Evolutionary conservation across 2,797 vertebrate genomes (phyloP).

Genomic region (Enteromius mattozi): DNA sequence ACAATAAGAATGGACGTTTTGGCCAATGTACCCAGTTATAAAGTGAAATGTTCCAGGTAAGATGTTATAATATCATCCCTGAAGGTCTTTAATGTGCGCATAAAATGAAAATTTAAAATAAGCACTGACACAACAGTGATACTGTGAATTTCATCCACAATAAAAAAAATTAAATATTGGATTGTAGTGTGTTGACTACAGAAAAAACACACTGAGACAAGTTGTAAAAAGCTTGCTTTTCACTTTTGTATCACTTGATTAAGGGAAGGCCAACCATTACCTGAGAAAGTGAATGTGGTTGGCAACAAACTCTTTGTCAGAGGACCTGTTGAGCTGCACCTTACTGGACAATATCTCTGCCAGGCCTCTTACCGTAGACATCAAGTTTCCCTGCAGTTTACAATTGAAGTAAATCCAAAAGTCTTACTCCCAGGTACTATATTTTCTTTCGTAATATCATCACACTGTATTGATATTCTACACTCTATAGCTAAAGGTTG

Average conservation of each 20-base stretch:
- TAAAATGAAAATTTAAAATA: neutral
- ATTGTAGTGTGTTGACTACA: neutral
- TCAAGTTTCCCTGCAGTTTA: constrained; percentile 61
- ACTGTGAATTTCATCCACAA: neutral
- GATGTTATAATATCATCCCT: constrained; percentile 41
- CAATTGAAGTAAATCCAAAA: constrained; percentile 67
- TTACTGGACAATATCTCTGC: constrained; percentile 74
- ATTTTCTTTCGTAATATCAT: constrained; percentile 3
- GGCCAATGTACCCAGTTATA: constrained; percentile 73
- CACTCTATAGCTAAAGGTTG: neutral
- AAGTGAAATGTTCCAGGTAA: constrained; percentile 75
- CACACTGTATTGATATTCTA: neutral
- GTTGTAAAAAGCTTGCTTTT: constrained; percentile 3
- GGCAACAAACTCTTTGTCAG: constrained; percentile 62
- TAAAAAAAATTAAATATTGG: neutral
- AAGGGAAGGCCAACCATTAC: constrained; percentile 65
- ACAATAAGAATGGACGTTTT: constrained; percentile 63
- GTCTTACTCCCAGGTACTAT: constrained; percentile 62
- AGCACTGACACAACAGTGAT: neutral
- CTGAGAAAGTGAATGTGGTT: constrained; percentile 64
- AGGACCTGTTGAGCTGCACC: constrained; percentile 60
- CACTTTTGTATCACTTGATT: constrained; percentile 27
- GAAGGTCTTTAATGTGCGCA: neutral
- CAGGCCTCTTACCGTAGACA: constrained; percentile 68
- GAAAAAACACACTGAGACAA: neutral